Evolutionary conservation across 1,140 invertebrate species (phyloP).

Genomic region (Scaptomyza montana): DNA sequence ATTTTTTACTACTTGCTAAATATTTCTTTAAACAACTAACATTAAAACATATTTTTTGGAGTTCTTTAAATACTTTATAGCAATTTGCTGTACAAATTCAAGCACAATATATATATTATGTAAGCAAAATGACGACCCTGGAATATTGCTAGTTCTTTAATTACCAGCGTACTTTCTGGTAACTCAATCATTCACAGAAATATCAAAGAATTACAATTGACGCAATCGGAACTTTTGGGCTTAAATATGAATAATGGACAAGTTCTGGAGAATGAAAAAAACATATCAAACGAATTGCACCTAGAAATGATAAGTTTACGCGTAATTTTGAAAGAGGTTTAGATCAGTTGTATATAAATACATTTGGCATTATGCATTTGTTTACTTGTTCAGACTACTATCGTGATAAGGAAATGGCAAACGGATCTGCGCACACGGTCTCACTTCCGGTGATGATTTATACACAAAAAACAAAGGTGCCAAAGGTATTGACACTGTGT

Average conservation of each 20-base stretch:
- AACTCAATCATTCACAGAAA: not conserved
- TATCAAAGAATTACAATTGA: not conserved
- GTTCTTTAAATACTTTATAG: too few species aligned
- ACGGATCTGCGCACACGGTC: slow-evolving; percentile 29
- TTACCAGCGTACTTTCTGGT: too few species aligned
- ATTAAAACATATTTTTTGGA: too few species aligned
- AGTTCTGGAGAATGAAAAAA: slow-evolving; percentile 57
- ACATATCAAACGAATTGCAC: slow-evolving; percentile 13
- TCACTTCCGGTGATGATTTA: slow-evolving; percentile 71
- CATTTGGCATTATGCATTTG: slow-evolving; percentile 39
- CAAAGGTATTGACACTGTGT: slow-evolving; percentile 54
- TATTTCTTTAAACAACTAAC: too few species aligned
- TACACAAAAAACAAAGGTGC: slow-evolving; percentile 20
- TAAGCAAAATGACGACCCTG: too few species aligned
- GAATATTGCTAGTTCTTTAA: too few species aligned
- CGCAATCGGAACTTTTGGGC: not conserved
- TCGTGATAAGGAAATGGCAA: slow-evolving; percentile 45
- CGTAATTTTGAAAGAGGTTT: slow-evolving; percentile 46
- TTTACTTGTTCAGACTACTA: slow-evolving; percentile 11
- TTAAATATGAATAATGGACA: slow-evolving; percentile 57
- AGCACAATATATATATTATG: too few species aligned
- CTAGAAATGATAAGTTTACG: slow-evolving; percentile 38
- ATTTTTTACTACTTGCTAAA: too few species aligned
- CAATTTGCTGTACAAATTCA: too few species aligned
- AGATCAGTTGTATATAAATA: slow-evolving; percentile 73